Evolutionary conservation across 2,113 vertebrate species (phyloP).

Genomic region (Gavialis gangeticus): DNA sequence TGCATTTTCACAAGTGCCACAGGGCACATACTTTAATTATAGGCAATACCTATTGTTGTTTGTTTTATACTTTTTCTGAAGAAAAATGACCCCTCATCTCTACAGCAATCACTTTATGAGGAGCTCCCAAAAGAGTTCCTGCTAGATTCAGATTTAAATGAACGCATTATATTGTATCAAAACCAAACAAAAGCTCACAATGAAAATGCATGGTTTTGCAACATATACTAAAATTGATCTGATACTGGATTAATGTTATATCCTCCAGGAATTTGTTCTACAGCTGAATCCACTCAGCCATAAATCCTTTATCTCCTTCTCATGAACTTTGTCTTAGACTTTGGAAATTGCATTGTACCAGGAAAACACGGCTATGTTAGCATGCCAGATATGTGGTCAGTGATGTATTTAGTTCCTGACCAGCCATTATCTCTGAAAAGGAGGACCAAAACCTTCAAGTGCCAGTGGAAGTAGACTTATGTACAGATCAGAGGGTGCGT

Average conservation of each 20-base stretch:
- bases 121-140: not conserved
- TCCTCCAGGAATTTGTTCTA: not conserved
- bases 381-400: not conserved
- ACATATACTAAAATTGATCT: not conserved
- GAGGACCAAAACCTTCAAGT: not conserved
- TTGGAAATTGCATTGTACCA: not conserved
- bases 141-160: not conserved
- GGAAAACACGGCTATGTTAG: not conserved
- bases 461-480: not conserved
- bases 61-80: not conserved
- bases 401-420: not conserved
- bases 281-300: not conserved
- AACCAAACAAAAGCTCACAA: not conserved
- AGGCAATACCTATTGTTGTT: rapidly evolving
- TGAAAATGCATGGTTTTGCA: not conserved
- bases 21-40: not conserved
- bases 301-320: not conserved
- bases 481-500: not conserved
- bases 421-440: not conserved
- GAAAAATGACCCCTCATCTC: not conserved
- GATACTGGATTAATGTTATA: not conserved
- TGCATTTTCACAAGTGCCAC: not conserved
- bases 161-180: not conserved
- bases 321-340: not conserved
- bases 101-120: not conserved